Evolutionary conservation across 2,888 invertebrate species (phyloP).

Genomic region (Troides aeacus): DNA sequence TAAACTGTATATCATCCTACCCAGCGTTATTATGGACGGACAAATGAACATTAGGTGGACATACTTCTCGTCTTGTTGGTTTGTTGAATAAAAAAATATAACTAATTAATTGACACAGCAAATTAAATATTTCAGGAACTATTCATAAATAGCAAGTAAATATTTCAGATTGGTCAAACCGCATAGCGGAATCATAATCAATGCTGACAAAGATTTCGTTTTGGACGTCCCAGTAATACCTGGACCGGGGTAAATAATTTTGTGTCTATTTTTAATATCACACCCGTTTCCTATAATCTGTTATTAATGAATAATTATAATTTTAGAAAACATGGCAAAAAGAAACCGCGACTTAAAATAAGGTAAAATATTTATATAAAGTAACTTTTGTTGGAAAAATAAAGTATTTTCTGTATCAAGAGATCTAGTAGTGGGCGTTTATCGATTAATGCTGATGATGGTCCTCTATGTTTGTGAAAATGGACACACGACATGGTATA

Average conservation of each 20-base stretch:
- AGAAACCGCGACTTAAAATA: slow-evolving; percentile 49
- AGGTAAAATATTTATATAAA: slow-evolving; percentile 42
- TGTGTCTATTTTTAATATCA: background rate
- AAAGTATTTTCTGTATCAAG: background rate
- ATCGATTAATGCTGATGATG: too few relatives aligned
- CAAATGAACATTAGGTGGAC: too few relatives aligned
- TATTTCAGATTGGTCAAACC: slow-evolving; percentile 62
- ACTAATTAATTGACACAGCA: background rate
- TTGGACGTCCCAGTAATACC: slow-evolving; percentile 58
- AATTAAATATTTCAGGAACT: slow-evolving; percentile 5
- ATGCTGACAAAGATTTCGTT: slow-evolving; percentile 53
- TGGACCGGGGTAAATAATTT: slow-evolving; percentile 44
- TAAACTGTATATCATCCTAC: too few relatives aligned
- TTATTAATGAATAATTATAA: background rate
- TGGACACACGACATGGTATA: background rate
- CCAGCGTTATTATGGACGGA: too few relatives aligned
- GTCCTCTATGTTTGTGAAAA: background rate
- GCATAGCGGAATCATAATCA: slow-evolving; percentile 68
- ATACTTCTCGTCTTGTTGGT: background rate
- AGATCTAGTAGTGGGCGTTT: too few relatives aligned
- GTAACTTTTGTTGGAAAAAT: background rate
- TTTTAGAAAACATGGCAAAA: slow-evolving; percentile 7
- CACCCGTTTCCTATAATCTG: background rate
- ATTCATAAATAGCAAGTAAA: slow-evolving; percentile 7
- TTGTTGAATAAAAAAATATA: background rate